Conservation (phyloP, 2,797 vertebrate genomes). For the Gymnodraco acuticeps region DNA sequence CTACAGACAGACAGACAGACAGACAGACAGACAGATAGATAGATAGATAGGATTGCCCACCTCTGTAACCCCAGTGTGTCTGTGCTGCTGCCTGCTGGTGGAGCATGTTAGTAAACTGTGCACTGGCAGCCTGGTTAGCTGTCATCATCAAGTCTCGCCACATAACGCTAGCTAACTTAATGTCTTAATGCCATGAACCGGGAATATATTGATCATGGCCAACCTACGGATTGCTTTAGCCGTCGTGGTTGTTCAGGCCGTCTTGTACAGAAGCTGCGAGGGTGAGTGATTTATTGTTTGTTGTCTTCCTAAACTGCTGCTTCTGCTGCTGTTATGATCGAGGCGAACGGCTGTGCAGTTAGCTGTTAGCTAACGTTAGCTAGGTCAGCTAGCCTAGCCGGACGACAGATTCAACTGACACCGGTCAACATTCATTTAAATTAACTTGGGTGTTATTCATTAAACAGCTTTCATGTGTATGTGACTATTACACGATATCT, state of each 20-base stretch:
- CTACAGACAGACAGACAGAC: not conserved
- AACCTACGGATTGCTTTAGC: conserved; percentile 62
- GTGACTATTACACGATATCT: not conserved
- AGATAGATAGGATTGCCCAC: not conserved
- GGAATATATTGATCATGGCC: conserved; percentile 80
- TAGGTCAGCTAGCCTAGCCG: conserved; percentile 16
- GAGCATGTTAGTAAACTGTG: conserved; percentile 26
- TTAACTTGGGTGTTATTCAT: not conserved
- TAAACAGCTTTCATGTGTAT: not conserved
- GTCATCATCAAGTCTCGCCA: conserved; percentile 49
- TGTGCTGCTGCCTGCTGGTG: conserved; percentile 67
- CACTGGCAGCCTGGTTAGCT: conserved; percentile 56
- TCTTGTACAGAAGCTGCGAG: conserved; percentile 61
- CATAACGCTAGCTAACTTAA: conserved; percentile 33
- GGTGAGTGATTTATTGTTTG: conserved; percentile 73
- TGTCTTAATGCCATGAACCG: conserved; percentile 73
- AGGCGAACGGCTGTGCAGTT: conserved; percentile 43
- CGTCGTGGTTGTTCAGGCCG: conserved; percentile 58
- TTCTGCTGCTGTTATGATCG: conserved; percentile 49
- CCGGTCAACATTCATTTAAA: not conserved
- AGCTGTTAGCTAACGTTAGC: conserved; percentile 56
- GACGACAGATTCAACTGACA: not conserved
- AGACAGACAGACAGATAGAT: conserved; percentile 7
- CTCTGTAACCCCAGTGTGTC: not conserved
- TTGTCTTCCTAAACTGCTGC: conserved; percentile 20